Evolutionary conservation across 2,113 vertebrate species (phyloP), one percentile per base, ranked within the genome.

Genomic region (Plotosus lineatus): DNA sequence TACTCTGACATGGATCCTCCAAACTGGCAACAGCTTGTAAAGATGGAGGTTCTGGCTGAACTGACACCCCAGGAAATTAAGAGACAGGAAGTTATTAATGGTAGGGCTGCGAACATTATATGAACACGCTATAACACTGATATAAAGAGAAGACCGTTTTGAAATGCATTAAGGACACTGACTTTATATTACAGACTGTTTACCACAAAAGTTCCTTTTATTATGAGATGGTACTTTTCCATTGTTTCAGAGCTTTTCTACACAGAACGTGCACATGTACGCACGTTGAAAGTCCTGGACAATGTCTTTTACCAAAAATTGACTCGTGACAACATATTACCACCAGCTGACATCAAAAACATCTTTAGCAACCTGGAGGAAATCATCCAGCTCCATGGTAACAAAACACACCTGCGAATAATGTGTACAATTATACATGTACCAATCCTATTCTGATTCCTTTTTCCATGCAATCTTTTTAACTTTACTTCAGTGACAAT

Each of bases 31-130:
- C 95, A 96, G 50, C 94, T 97, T 1, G 98, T 99, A 75, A 96
- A 95, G 85, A 91, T 90, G 60, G 96, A 95, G 38, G 93, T 98
- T 68, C 88, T 99, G 77, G 84, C 94, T 10, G 91, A 92, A 31
- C 89, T 99, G 56, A 95, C 94, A 3, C 93, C 94, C 4, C 95
- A 93, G 6, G 97, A 99, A 83, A 97, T 99, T 90, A 97, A 99
- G 81, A 94, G 97, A n/a, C 98, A 99, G 58, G 97, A 99, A 87
- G 98, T 99, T 88, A 98, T 99, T 81, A 97, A 99, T 63, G 98
- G 97, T 98, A 90, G 5, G n/a, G 1, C 15, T 15, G n/a, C 11
- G 14, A 8, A 36, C n/a, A 15, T 48, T 40, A 21, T 53, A 1
- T 46, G 5, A 28, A 38, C 31, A 28, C n/a, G n/a, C n/a, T n/a